Percentiles rank a stretch among this genome's conserved stretches.
phyloP scores from a whole-genome alignment of 1,140 invertebrate genomes.

The Wasmannia auropunctata region DNA sequence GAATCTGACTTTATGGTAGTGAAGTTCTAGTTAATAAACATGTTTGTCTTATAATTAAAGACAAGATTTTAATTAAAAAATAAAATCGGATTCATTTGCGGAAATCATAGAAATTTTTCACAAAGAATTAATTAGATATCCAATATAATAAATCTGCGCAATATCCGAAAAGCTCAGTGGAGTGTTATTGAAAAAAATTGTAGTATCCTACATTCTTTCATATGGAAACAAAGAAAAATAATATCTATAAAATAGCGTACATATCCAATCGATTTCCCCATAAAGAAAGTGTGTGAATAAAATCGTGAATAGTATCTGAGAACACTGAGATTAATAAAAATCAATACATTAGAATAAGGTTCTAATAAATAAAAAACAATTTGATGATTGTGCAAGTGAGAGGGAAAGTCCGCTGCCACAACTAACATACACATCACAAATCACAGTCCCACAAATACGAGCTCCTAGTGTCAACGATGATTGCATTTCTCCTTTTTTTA shows the following conservation, averaged over 20 bases:
- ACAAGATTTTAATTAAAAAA: neutral
- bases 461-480: constrained; percentile 21
- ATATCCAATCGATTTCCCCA: neutral
- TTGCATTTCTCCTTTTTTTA: neutral
- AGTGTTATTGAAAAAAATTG: constrained; percentile 5
- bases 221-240: neutral
- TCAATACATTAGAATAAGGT: neutral
- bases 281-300: neutral
- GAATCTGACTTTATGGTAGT: neutral
- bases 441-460: constrained; percentile 54
- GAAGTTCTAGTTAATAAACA: neutral
- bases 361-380: constrained; percentile 26
- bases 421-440: constrained; percentile 56
- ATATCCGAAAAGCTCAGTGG: neutral
- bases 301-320: neutral
- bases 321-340: neutral
- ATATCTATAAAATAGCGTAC: too few relatives aligned
- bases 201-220: neutral
- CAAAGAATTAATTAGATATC: neutral
- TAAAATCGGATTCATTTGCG: neutral
- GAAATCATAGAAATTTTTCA: neutral
- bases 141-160: neutral
- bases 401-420: constrained; percentile 39
- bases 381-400: constrained; percentile 14
- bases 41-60: neutral